These are phyloP conservation scores for Hirundo rustica DNA, from an alignment of 2,797 vertebrate genomes.

Conservation along the genomic window DNA sequence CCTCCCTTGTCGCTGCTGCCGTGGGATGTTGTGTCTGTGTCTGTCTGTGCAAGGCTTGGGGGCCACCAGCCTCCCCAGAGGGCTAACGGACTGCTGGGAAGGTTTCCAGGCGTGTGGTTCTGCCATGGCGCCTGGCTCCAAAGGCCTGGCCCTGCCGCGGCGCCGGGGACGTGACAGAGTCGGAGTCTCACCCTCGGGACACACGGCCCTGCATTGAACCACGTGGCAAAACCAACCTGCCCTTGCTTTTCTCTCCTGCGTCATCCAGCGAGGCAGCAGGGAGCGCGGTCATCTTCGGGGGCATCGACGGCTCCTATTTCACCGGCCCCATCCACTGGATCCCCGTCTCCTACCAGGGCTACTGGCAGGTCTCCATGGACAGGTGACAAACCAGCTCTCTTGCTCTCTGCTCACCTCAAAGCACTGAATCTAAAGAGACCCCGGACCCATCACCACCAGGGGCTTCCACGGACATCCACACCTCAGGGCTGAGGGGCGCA, in stretches of 20 bases:
- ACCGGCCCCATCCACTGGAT: constrained; percentile 65
- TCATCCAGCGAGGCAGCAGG: not conserved
- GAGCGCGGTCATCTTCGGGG: constrained; percentile 66
- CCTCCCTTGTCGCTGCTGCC: not conserved
- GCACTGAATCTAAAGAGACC: not conserved
- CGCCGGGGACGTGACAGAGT: rapidly evolving
- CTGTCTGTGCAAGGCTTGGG: not conserved
- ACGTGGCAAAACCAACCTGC: not conserved
- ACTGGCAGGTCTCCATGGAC: constrained; percentile 75
- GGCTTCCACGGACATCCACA: not conserved
- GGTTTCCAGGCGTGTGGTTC: not conserved
- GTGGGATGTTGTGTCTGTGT: rapidly evolving
- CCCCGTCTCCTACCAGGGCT: constrained; percentile 43
- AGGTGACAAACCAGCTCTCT: constrained; percentile 42
- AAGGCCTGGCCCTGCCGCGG: not conserved
- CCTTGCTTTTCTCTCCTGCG: not conserved
- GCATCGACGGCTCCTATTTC: constrained; percentile 39
- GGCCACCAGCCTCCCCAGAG: not conserved
- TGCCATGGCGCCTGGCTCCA: not conserved
- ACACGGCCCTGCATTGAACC: rapidly evolving
- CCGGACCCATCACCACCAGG: too few species aligned
- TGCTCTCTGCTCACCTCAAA: not conserved
- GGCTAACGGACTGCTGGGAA: rapidly evolving
- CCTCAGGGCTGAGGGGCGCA: not conserved
- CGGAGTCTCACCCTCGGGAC: rapidly evolving